A percentile compares a stretch with the other conserved stretches of the same genome.
phyloP scores from a whole-genome alignment of 2,888 invertebrate species.

The Phaedon cochleariae region DNA sequence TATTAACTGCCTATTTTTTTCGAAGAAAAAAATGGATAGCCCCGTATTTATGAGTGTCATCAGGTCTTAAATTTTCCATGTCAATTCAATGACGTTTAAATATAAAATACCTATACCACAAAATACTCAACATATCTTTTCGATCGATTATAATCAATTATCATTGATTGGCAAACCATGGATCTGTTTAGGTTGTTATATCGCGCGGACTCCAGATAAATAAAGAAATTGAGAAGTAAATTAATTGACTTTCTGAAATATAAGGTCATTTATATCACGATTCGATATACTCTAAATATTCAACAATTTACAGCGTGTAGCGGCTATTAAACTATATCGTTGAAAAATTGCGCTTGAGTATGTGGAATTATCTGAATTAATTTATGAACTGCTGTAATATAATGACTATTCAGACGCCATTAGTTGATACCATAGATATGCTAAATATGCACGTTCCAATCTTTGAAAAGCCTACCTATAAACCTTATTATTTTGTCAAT shows the following conservation, averaged over 20 bases:
- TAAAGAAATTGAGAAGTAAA: background rate
- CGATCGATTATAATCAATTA: too few relatives aligned
- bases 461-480: too few relatives aligned
- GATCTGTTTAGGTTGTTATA: background rate
- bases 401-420: background rate
- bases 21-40: too few relatives aligned
- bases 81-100: too few relatives aligned
- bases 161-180: background rate
- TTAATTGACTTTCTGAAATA: background rate
- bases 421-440: background rate
- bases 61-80: too few relatives aligned
- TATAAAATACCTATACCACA: too few relatives aligned
- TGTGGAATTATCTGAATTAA: background rate
- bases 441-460: background rate
- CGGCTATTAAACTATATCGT: background rate
- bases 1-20: too few relatives aligned
- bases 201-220: background rate
- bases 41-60: too few relatives aligned
- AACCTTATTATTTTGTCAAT: too few relatives aligned
- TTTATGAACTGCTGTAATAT: background rate
- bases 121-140: too few relatives aligned
- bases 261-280: constrained; percentile 39
- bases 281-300: constrained; percentile 22
- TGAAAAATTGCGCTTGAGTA: background rate
- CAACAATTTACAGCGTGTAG: background rate